These are phyloP conservation scores for Pandemis heparana DNA, from an alignment of 2,888 invertebrate genomes.

Conservation along the genomic window DNA sequence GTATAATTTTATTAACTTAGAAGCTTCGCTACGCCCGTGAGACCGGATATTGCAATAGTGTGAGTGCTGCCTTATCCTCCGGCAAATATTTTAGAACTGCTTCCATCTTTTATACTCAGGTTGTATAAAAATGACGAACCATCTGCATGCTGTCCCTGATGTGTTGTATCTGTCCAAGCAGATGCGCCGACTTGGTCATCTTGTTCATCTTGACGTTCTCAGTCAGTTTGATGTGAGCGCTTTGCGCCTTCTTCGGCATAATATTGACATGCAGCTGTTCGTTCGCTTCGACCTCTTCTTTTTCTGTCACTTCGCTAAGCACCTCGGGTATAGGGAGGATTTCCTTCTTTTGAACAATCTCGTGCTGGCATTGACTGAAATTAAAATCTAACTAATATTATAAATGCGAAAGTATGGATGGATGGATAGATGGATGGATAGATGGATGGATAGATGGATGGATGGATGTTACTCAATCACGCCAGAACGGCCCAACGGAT, in stretches of 20 bases:
- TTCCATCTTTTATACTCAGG: no score
- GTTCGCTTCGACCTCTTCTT: constrained; percentile 50
- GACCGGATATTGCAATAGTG: no score
- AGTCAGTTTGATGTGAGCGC: constrained; percentile 65
- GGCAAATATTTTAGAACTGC: no score
- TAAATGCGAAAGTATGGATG: no score
- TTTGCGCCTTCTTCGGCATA: constrained; percentile 72
- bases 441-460: no score
- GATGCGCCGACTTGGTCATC: constrained; percentile 75
- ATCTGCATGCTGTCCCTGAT: constrained; percentile 53
- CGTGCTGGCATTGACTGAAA: constrained; percentile 52
- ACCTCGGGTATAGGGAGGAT: constrained; percentile 44
- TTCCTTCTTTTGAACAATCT: constrained; percentile 44
- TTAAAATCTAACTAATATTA: no score
- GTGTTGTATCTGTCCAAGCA: constrained; percentile 63
- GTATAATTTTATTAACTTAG: no score
- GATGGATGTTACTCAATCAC: no score
- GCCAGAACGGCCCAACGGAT: no score
- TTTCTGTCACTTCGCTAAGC: constrained; percentile 49
- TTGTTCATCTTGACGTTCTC: constrained; percentile 65
- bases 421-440: no score
- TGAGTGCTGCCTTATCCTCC: no score
- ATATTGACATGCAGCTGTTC: constrained; percentile 62
- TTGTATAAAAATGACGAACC: constrained; percentile 52
- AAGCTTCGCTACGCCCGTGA: no score